A percentile compares a stretch with the other conserved stretches of the same genome.
Conservation (phyloP, 2,888 invertebrate species). For the Portevinia maculata region DNA sequence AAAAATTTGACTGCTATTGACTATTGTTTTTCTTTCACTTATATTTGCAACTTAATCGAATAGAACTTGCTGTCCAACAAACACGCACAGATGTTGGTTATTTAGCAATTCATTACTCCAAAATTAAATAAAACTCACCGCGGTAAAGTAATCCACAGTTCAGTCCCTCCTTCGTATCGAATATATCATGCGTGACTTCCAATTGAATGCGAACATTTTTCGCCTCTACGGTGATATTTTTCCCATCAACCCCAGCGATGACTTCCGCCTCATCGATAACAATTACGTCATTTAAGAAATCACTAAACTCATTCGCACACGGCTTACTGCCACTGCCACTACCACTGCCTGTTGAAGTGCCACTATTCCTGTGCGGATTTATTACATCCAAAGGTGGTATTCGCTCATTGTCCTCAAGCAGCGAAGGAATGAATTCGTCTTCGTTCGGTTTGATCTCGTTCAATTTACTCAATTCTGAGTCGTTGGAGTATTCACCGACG, state of each 20-base stretch:
- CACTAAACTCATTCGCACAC: constrained; percentile 75
- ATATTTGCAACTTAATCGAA: too few relatives aligned
- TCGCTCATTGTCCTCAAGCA: constrained; percentile 17
- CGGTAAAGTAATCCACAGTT: constrained; percentile 78
- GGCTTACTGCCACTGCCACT: constrained; percentile 23
- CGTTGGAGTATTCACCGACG: constrained; percentile 55
- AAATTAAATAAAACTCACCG: constrained; percentile 78
- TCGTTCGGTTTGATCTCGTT: constrained; percentile 69
- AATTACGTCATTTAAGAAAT: constrained; percentile 75
- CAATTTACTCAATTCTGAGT: constrained; percentile 64
- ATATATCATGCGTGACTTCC: constrained; percentile 78
- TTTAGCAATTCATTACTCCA: not conserved
- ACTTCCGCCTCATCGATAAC: constrained; percentile 71
- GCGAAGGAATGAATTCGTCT: constrained; percentile 46
- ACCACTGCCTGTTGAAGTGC: constrained; percentile 39
- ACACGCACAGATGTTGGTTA: not conserved
- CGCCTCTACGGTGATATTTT: constrained; percentile 36
- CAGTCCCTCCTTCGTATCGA: constrained; percentile 77
- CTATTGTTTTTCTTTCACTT: too few relatives aligned
- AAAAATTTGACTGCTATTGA: too few relatives aligned
- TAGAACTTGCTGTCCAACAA: too few relatives aligned
- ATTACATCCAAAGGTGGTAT: constrained; percentile 41
- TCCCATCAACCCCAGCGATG: constrained; percentile 11
- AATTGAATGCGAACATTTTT: constrained; percentile 74
- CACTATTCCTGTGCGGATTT: constrained; percentile 33